Percentiles rank a stretch among this genome's conserved stretches.
phyloP scores from a whole-genome alignment of 1,140 invertebrate genomes.

The Drosophila rhopaloa region DNA sequence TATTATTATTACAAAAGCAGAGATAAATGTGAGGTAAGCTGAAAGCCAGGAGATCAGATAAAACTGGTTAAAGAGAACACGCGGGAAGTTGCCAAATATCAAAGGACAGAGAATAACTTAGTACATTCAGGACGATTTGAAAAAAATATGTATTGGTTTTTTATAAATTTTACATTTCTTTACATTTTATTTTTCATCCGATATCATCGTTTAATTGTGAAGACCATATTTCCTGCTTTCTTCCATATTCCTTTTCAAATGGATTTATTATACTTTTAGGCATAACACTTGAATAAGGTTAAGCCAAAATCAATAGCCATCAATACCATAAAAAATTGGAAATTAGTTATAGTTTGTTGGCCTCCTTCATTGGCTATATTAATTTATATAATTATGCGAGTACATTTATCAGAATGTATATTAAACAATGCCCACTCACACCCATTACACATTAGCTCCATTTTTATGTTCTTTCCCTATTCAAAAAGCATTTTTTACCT shows the following conservation, averaged over 20 bases:
- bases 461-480: too few species aligned
- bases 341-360: not conserved
- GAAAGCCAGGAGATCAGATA: conserved; percentile 14
- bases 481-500: too few species aligned
- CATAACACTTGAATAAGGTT: not conserved
- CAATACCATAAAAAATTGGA: not conserved
- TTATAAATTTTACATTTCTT: not conserved
- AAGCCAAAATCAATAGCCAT: not conserved
- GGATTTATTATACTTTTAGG: too few species aligned
- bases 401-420: too few species aligned
- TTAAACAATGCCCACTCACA: too few species aligned
- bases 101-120: not conserved
- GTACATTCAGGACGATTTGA: not conserved
- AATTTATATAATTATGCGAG: not conserved
- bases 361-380: not conserved
- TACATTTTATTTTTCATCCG: not conserved
- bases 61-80: conserved; percentile 1
- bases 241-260: too few species aligned
- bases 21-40: conserved; percentile 28
- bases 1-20: conserved; percentile 57
- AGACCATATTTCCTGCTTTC: too few species aligned
- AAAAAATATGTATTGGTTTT: not conserved
- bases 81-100: not conserved
- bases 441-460: too few species aligned
- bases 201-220: too few species aligned